Evolutionary conservation across 2,797 vertebrate species (phyloP), one percentile per base, ranked within the genome.

Genomic region (Oreortyx pictus): DNA sequence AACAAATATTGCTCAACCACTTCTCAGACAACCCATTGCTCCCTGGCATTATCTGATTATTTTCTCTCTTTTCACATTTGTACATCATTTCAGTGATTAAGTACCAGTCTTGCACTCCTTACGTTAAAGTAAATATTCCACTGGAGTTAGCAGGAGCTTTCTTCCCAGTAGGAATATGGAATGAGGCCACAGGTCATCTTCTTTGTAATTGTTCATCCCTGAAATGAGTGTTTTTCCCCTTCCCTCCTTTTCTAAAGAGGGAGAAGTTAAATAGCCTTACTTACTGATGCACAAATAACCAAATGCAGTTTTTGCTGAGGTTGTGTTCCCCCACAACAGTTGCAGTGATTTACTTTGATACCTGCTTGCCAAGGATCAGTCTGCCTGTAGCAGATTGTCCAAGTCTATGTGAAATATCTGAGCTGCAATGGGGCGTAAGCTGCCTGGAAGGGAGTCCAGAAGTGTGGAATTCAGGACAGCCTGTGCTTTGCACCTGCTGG

Each of bases 361-460:
- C 44, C 41, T 47, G 8, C 71, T 93, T 84, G 59, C 52, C 22
- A 6, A n/a, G 14, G 75, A 22, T 68, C 46, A 4, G 43, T 6
- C 33, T 56, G 62, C 39, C n/a, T 15, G 8, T 57, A 47, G 75
- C 67, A 33, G 6, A 82, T 92, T 31, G 22, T 54, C 11, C 23
- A 74, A 1, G 76, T 88, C 56, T 47, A 54, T 4, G 0, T 83
- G 66, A 88, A 90, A 88, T 82, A 50, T 22, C 43, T 20, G 5
- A 82, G 59, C 89, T 92, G 75, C 90, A 80, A 77, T 15, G 47
- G 39, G 31, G 9, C 54, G 41, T 86, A 43, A 88, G 94, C 66
- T 59, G 44, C 18, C 64, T 85, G 56, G 27, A 82, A 46, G 71
- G 15, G 60, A 94, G 78, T 70, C 47, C 31, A 43, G 8, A 93